Evolutionary conservation across 2,888 invertebrate genomes (phyloP).

Genomic region (Nemapogon koenigi): DNA sequence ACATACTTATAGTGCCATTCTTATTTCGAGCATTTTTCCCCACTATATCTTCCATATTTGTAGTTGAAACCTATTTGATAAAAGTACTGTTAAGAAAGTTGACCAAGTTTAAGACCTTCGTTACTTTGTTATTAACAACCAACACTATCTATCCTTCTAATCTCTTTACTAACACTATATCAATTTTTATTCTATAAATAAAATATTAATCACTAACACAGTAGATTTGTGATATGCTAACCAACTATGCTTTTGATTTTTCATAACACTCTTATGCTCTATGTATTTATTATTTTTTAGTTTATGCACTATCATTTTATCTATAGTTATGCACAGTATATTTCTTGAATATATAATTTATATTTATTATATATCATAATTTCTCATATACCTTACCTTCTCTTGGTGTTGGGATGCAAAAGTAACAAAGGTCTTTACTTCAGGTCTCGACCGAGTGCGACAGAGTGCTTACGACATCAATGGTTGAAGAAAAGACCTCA

Average conservation of each 20-base stretch:
- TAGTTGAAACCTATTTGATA: no score
- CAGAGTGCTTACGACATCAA: constrained; percentile 83
- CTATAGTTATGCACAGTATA: no score
- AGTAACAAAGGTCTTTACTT: constrained; percentile 63
- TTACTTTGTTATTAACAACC: background rate
- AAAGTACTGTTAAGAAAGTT: background rate
- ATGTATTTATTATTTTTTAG: no score
- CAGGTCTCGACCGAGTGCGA: constrained; percentile 85
- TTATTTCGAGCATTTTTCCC: no score
- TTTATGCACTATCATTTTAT: background rate
- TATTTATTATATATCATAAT: background rate
- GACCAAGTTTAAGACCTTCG: background rate
- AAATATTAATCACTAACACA: background rate
- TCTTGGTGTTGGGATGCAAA: constrained; percentile 49
- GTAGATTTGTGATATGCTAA: background rate
- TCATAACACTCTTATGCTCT: no score
- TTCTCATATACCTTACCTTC: background rate
- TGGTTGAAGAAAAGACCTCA: constrained; percentile 76
- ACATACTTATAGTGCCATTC: no score
- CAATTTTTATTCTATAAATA: background rate
- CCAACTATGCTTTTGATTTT: no score
- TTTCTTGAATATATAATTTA: background rate
- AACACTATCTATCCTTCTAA: background rate
- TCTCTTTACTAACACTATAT: background rate
- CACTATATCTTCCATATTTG: no score